Evolutionary conservation across 2,888 invertebrate genomes (phyloP).

Genomic region (Prosopocoilus inquinatus): DNA sequence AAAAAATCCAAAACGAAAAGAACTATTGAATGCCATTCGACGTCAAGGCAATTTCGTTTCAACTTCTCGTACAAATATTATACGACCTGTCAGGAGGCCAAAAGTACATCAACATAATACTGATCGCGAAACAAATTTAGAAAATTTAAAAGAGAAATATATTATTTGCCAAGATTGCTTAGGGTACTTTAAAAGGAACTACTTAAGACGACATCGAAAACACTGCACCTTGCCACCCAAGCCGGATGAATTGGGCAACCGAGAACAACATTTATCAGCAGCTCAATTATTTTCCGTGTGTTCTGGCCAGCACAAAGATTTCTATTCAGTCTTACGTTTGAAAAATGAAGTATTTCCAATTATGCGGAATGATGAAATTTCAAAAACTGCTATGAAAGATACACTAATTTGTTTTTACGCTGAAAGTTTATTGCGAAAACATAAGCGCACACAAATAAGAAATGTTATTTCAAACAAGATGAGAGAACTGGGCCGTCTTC

Average conservation of each 20-base stretch:
- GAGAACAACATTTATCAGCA: conserved; percentile 12
- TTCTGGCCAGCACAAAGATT: conserved; percentile 10
- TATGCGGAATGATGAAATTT: conserved; percentile 20
- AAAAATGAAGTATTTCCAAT: conserved; percentile 22
- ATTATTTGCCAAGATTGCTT: conserved; percentile 11
- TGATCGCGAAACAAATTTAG: background rate
- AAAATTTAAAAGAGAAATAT: conserved; percentile 9
- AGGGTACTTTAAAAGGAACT: conserved; percentile 14
- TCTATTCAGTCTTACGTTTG: conserved; percentile 5
- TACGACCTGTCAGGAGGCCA: conserved; percentile 17
- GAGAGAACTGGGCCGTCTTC: conserved; percentile 24
- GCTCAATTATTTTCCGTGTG: conserved; percentile 11
- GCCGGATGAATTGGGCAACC: background rate
- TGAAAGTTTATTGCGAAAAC: conserved; percentile 17
- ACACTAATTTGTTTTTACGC: conserved; percentile 18
- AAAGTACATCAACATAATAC: background rate
- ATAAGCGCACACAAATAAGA: conserved; percentile 23
- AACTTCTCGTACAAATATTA: conserved; percentile 5
- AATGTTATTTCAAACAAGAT: conserved; percentile 27
- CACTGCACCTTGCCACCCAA: background rate
- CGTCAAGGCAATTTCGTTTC: conserved; percentile 16
- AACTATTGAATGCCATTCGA: conserved; percentile 10
- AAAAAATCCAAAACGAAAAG: conserved; percentile 21
- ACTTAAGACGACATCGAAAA: conserved; percentile 12
- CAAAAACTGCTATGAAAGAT: conserved; percentile 19